Evolutionary conservation across 1,140 invertebrate species (phyloP).

Genomic region (Caenorhabditis remanei): DNA sequence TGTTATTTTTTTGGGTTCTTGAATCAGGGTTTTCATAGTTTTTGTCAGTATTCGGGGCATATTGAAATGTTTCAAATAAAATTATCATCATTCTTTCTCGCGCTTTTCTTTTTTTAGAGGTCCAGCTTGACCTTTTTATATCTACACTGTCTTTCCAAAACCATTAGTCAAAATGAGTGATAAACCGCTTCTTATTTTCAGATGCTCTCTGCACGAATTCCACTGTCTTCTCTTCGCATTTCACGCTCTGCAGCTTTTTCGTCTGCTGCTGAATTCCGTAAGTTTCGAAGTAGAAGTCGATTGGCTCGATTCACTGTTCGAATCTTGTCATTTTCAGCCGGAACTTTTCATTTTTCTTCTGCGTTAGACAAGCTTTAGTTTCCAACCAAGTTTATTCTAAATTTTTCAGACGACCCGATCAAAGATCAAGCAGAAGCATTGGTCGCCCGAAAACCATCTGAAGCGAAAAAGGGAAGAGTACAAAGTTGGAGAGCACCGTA

Average conservation of each 20-base stretch:
- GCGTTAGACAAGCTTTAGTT: conserved; percentile 27
- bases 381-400: conserved; percentile 1
- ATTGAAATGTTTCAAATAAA: too few species aligned
- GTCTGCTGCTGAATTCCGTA: neutral
- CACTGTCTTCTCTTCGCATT: neutral
- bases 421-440: neutral
- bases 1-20: too few species aligned
- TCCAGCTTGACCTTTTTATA: too few species aligned
- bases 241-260: neutral
- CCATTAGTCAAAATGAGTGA: too few species aligned
- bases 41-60: too few species aligned
- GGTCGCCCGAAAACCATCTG: neutral
- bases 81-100: too few species aligned
- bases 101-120: too few species aligned
- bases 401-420: conserved; percentile 52
- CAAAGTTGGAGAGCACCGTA: conserved; percentile 75
- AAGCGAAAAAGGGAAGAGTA: conserved; percentile 63
- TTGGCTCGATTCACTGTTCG: too few species aligned
- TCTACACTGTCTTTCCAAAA: too few species aligned
- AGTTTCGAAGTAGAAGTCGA: neutral
- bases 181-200: neutral
- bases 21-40: too few species aligned
- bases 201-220: neutral
- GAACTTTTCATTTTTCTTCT: neutral
- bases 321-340: too few species aligned